Conservation (phyloP, 2,797 vertebrate genomes). For the Lutjanus campechanus region DNA sequence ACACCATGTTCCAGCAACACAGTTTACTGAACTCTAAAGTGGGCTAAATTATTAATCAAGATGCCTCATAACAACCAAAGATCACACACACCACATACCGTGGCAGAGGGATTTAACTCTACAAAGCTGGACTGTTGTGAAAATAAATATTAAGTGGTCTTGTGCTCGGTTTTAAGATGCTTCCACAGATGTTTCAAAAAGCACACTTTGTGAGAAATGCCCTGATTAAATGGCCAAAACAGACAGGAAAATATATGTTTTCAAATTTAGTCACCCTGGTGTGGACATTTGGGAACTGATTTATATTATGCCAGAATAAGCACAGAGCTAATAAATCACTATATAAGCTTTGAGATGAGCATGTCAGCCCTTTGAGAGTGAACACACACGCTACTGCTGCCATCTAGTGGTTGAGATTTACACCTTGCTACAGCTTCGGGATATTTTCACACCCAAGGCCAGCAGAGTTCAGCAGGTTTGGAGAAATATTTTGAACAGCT, state of each 20-base stretch:
- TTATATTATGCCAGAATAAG: neutral
- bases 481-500: neutral
- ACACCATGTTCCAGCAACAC: neutral
- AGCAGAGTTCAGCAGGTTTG: neutral
- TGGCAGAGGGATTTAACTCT: neutral
- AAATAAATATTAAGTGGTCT: neutral
- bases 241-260: neutral
- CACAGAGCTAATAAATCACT: neutral
- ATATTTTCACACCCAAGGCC: neutral
- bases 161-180: neutral
- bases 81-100: neutral
- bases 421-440: neutral
- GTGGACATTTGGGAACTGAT: neutral
- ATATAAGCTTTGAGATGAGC: neutral
- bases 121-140: neutral
- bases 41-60: no score
- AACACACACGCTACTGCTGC: conserved; percentile 19
- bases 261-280: neutral
- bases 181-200: neutral
- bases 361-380: neutral
- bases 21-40: neutral
- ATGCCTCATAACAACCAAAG: neutral
- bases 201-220: neutral
- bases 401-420: conserved; percentile 49
- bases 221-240: neutral